These are phyloP conservation scores for Macropis europaea DNA, from an alignment of 2,888 invertebrate species.

Conservation along the genomic window DNA sequence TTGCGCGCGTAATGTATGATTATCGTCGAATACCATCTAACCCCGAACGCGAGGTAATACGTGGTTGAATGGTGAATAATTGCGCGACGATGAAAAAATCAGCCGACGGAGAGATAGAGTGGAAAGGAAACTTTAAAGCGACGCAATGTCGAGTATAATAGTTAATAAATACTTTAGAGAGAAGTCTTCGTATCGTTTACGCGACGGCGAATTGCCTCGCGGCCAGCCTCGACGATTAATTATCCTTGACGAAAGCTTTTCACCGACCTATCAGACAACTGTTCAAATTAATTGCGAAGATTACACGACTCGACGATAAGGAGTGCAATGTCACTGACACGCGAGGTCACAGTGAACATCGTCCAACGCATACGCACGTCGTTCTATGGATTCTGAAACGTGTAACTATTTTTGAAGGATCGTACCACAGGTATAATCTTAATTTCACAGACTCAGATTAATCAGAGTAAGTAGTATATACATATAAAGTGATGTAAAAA, in stretches of 20 bases:
- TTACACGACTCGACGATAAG: conserved; percentile 44
- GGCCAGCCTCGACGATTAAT: conserved; percentile 51
- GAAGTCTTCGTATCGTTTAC: conserved; percentile 34
- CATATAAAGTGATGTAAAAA: no score
- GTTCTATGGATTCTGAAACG: no score
- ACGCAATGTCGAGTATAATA: conserved; percentile 32
- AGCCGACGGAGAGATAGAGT: no score
- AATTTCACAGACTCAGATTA: no score
- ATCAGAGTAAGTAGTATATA: no score
- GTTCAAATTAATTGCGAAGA: conserved; percentile 64
- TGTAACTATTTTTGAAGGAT: no score
- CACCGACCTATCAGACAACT: conserved; percentile 55
- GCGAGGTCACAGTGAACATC: conserved; percentile 20
- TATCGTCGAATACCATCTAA: conserved; percentile 32
- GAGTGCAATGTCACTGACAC: conserved; percentile 34
- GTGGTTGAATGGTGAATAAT: conserved; percentile 44
- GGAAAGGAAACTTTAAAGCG: conserved; percentile 33
- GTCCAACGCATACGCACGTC: background rate
- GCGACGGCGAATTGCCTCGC: conserved; percentile 45
- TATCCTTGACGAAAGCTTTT: conserved; percentile 56
- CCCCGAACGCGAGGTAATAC: conserved; percentile 34
- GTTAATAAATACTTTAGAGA: conserved; percentile 36
- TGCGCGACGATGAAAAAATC: conserved; percentile 17
- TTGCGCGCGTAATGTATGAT: conserved; percentile 27
- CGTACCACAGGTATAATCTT: no score